phyloP scores from a whole-genome alignment of 1,140 invertebrate species.

The Caenorhabditis latens region DNA sequence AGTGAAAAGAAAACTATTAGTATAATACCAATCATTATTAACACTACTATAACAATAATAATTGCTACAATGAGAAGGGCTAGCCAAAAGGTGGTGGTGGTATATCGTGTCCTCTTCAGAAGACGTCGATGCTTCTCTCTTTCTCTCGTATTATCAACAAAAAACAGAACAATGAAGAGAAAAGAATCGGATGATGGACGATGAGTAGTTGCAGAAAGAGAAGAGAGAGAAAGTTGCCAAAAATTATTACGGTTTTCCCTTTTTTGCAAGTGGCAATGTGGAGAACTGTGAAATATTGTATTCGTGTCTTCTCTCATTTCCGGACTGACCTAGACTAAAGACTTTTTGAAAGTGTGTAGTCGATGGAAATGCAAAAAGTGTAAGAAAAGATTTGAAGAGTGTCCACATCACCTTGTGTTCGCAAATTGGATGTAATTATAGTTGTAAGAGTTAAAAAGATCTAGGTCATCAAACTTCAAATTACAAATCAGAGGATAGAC shows the following conservation, averaged over 20 bases:
- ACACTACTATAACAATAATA: slow-evolving; percentile 17
- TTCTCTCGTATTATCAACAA: slow-evolving; percentile 40
- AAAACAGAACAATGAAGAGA: slow-evolving; percentile 47
- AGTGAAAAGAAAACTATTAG: not conserved
- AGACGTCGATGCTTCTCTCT: slow-evolving; percentile 22
- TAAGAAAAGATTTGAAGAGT: slow-evolving; percentile 49
- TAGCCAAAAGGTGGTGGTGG: slow-evolving; percentile 33
- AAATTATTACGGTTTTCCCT: slow-evolving; percentile 43
- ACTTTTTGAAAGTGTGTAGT: not conserved
- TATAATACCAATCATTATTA: slow-evolving; percentile 18
- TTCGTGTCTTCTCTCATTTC: not conserved
- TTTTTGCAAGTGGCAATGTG: slow-evolving; percentile 18
- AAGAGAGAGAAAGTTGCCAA: slow-evolving; percentile 49
- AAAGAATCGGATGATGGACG: slow-evolving; percentile 43
- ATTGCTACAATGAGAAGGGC: slow-evolving; percentile 26
- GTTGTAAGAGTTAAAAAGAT: slow-evolving; percentile 48
- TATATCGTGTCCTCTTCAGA: slow-evolving; percentile 43
- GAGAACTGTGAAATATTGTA: not conserved
- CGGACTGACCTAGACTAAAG: slow-evolving; percentile 33
- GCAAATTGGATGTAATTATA: slow-evolving; percentile 54
- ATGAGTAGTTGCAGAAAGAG: not conserved
- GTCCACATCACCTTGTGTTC: slow-evolving; percentile 25
- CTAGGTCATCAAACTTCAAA: slow-evolving; percentile 46
- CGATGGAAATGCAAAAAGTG: not conserved
- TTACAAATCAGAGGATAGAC: slow-evolving; percentile 40